Conservation (phyloP, 2,888 invertebrate species). For the Entomobrya proxima region DNA sequence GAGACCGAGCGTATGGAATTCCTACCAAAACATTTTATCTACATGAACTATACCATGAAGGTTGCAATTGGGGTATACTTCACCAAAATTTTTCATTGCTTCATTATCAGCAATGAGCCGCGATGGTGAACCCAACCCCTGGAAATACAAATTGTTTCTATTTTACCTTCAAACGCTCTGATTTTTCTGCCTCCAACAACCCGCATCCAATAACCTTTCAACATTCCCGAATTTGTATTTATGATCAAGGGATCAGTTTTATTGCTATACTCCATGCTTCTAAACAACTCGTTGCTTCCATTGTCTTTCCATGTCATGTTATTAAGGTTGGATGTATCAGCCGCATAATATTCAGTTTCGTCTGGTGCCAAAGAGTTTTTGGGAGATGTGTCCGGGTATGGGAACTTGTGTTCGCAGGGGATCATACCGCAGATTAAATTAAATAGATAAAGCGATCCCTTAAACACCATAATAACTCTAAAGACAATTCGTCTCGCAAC, state of each 20-base stretch:
- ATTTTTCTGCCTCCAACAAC: conserved; percentile 68
- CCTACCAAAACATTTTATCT: neutral
- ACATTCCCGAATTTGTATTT: conserved; percentile 35
- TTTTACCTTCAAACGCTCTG: conserved; percentile 70
- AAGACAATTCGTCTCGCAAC: neutral
- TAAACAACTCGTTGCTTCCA: conserved; percentile 14
- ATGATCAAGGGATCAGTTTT: conserved; percentile 49
- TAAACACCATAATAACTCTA: conserved; percentile 62
- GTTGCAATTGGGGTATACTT: too few species aligned
- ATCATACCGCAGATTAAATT: conserved; percentile 71
- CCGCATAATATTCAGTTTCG: neutral
- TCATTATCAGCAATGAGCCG: neutral
- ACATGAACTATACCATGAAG: too few species aligned
- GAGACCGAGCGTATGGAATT: conserved; percentile 63
- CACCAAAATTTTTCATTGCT: neutral
- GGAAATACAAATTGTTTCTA: neutral
- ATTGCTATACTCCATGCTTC: conserved; percentile 11
- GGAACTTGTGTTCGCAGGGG: conserved; percentile 68
- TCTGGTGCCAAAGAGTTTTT: conserved; percentile 1
- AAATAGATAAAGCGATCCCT: conserved; percentile 66
- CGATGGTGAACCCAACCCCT: neutral
- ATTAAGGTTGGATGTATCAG: neutral
- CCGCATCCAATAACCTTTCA: conserved; percentile 67
- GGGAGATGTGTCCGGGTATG: conserved; percentile 61
- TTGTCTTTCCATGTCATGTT: conserved; percentile 5